phyloP scores from a whole-genome alignment of 1,140 invertebrate species.

The Drosophila jambulina region DNA sequence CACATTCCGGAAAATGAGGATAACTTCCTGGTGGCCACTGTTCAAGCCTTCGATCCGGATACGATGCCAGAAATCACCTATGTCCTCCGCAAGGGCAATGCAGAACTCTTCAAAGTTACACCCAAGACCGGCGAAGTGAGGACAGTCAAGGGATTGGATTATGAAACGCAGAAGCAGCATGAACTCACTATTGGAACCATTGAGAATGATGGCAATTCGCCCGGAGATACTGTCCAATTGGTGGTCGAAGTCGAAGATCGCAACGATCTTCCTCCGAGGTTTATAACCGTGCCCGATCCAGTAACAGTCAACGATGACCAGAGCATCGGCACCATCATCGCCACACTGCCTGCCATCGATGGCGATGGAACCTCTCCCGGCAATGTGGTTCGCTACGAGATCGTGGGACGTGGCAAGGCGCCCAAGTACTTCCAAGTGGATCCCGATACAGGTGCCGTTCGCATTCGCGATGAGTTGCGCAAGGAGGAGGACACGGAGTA shows the following conservation, averaged over 20 bases:
- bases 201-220: conserved; percentile 90
- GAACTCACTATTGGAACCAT: conserved; percentile 92
- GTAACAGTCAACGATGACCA: conserved; percentile 93
- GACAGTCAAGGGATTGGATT: conserved; percentile 91
- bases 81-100: conserved; percentile 91
- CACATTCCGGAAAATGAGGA: conserved; percentile 93
- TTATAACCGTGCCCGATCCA: conserved; percentile 91
- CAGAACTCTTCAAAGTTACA: conserved; percentile 93
- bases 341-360: conserved; percentile 91
- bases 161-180: conserved; percentile 90
- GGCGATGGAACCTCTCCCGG: conserved; percentile 92
- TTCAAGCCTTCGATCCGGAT: conserved; percentile 91
- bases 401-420: conserved; percentile 92
- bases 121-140: conserved; percentile 91
- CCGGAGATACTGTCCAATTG: conserved; percentile 91
- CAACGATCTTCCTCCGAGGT: conserved; percentile 94
- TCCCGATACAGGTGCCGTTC: conserved; percentile 91
- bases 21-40: conserved; percentile 91
- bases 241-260: conserved; percentile 92
- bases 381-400: conserved; percentile 92
- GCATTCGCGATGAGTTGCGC: conserved; percentile 92
- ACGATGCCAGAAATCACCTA: conserved; percentile 93
- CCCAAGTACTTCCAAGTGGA: conserved; percentile 94
- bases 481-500: conserved; percentile 95
- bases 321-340: conserved; percentile 91